Evolutionary conservation across 37 sponge, comb jelly and placozoan genomes (phyloP), one percentile per base, ranked within the genome.

Genomic region (Beroe forskalii): DNA sequence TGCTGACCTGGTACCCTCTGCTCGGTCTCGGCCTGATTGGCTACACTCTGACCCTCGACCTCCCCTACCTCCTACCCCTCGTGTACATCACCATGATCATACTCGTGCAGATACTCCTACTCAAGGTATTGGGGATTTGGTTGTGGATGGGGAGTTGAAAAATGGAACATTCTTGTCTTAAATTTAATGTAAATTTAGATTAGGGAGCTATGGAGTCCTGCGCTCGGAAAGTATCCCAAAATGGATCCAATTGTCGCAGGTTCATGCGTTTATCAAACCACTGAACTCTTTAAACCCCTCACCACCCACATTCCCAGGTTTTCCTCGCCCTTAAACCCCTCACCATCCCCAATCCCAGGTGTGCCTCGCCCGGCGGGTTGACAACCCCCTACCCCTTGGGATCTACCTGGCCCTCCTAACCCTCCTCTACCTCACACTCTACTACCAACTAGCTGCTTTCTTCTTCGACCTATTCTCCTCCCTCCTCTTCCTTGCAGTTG

Each of bases 311-410:
- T n/a, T n/a, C n/a, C n/a, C n/a, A n/a, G n/a, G n/a, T n/a, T n/a
- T n/a, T n/a, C n/a, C n/a, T n/a, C n/a, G n/a, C n/a, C n/a, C n/a
- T n/a, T n/a, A n/a, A n/a, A n/a, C n/a, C n/a, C n/a, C n/a, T n/a
- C n/a, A n/a, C n/a, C n/a, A n/a, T n/a, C n/a, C n/a, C n/a, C n/a
- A n/a, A n/a, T 19, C 33, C 61, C 92, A 93, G 62, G 30, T 91
- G 60, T 95, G 93, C 39, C 41, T 94, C 20, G 92, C 93, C 19
- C 92, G 67, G 0, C 61, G 67, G 25, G 66, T 76, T 32, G 92
- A 86, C 80, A 92, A 91, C 67, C 96, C 96, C 25, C 60, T 93
- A 32, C 92, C 94, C 0, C 80, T 95, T 62, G 96, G 96, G 0
- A 62, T 95, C 0, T 94, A 94, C 25, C 30, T 94, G 60, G 96